These are phyloP conservation scores for Corythaeola cristata DNA, from an alignment of 2,113 vertebrate genomes.

Conservation along the genomic window DNA sequence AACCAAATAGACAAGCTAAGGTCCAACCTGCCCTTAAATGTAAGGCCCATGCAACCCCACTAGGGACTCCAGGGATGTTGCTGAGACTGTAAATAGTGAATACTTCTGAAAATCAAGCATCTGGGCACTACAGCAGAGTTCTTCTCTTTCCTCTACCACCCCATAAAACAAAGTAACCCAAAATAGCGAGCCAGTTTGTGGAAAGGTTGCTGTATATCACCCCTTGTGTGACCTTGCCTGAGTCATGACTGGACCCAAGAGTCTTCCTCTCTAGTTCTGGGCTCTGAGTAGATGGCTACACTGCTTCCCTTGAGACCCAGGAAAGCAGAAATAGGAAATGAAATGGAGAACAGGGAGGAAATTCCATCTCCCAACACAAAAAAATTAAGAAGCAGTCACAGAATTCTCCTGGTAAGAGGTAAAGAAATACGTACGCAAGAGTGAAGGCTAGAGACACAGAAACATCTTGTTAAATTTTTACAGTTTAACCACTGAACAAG, in stretches of 20 bases:
- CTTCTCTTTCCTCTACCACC: neutral
- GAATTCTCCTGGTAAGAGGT: conserved; percentile 61
- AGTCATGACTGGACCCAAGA: conserved; percentile 24
- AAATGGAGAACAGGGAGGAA: conserved; percentile 54
- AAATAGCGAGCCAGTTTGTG: neutral
- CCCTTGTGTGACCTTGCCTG: conserved; percentile 9
- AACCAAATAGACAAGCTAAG: neutral
- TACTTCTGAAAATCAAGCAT: neutral
- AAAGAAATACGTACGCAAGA: conserved; percentile 44
- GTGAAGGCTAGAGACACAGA: conserved; percentile 66
- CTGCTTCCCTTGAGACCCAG: conserved; percentile 22
- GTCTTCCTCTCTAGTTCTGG: conserved; percentile 16
- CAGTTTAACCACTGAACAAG: conserved; percentile 73
- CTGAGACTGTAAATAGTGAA: neutral
- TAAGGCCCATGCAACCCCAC: neutral
- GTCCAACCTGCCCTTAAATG: neutral
- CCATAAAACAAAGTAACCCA: conserved; percentile 25
- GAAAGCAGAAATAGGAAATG: conserved; percentile 54
- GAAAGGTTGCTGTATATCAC: neutral
- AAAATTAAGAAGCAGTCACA: conserved; percentile 61
- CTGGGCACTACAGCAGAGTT: neutral
- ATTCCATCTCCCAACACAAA: conserved; percentile 60
- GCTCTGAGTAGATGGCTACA: conserved; percentile 39
- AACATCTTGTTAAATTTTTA: conserved; percentile 77
- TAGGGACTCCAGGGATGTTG: neutral